These are phyloP conservation scores for Odobenus rosmarus DNA, from an alignment of 2,113 vertebrate genomes.

Conservation along the genomic window DNA sequence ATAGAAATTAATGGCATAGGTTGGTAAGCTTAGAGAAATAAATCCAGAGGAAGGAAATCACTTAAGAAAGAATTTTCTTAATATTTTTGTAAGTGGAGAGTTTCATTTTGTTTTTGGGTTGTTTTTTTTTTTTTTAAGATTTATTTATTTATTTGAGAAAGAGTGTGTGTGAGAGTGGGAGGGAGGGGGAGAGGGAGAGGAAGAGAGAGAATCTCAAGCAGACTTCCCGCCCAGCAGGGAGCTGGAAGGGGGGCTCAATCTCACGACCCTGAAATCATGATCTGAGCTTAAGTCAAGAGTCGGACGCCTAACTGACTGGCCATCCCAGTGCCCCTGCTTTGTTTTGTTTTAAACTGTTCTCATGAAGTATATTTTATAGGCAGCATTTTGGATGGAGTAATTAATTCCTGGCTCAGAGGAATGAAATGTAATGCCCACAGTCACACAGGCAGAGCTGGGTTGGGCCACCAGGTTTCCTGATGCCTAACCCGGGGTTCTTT, in stretches of 20 bases:
- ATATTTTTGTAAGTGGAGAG: not conserved
- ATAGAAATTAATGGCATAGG: not conserved
- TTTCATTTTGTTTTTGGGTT: not conserved
- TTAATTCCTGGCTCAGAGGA: constrained; percentile 38
- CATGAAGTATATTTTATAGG: not conserved
- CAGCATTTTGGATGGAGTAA: not conserved
- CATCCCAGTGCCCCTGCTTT: not conserved
- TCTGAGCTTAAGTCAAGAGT: not conserved
- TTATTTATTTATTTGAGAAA: not conserved
- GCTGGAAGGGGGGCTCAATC: not conserved
- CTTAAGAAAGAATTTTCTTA: not conserved
- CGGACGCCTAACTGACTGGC: not conserved
- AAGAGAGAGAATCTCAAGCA: not conserved
- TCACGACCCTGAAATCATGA: not conserved
- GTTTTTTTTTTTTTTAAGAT: not conserved
- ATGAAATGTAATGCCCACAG: not conserved
- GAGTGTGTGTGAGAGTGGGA: not conserved
- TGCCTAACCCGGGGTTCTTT: not conserved
- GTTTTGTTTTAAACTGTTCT: not conserved
- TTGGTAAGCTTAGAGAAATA: constrained; percentile 17
- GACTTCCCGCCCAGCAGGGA: not conserved
- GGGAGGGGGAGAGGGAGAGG: not conserved
- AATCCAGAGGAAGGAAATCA: constrained; percentile 29
- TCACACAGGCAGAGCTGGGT: not conserved
- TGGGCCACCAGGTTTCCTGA: not conserved